Evolutionary conservation across 2,113 vertebrate genomes (phyloP).

Genomic region (Limanda limanda): DNA sequence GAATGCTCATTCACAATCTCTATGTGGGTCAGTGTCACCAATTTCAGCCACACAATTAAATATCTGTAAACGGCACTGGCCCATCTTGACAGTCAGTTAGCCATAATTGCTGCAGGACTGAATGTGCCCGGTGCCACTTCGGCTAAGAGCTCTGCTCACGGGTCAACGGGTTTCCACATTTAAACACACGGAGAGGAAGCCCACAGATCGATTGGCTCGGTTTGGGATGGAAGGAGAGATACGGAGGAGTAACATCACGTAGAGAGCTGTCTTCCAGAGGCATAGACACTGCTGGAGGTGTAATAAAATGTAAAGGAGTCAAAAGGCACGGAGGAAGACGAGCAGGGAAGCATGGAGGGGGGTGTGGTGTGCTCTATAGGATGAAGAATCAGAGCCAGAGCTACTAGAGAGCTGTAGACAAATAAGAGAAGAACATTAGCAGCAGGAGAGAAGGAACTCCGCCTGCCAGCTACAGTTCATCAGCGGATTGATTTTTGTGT

Average conservation of each 20-base stretch:
- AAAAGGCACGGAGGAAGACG: neutral
- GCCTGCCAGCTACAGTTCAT: slow-evolving; percentile 15
- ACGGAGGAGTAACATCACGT: neutral
- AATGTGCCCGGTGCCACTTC: neutral
- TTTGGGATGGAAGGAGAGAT: slow-evolving; percentile 13
- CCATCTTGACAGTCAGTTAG: slow-evolving; percentile 9
- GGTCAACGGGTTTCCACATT: slow-evolving; percentile 58
- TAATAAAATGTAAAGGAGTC: neutral
- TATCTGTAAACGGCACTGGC: slow-evolving; percentile 21
- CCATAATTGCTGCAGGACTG: neutral
- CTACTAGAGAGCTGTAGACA: neutral
- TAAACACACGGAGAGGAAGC: slow-evolving; percentile 31
- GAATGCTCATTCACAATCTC: slow-evolving; percentile 25
- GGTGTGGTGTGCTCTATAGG: neutral
- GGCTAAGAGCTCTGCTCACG: slow-evolving; percentile 8
- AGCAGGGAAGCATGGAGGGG: neutral
- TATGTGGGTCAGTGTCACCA: slow-evolving; percentile 10
- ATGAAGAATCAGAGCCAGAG: neutral
- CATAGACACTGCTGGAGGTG: neutral
- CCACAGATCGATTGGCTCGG: slow-evolving; percentile 56
- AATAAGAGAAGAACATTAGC: neutral
- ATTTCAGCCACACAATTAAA: slow-evolving; percentile 33
- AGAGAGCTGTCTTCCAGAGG: neutral
- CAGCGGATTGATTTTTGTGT: slow-evolving; percentile 30
- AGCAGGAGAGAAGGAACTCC: neutral